Evolutionary conservation across 2,888 invertebrate species (phyloP), one percentile per base, ranked within the genome.

Genomic region (Ophion ellenae): DNA sequence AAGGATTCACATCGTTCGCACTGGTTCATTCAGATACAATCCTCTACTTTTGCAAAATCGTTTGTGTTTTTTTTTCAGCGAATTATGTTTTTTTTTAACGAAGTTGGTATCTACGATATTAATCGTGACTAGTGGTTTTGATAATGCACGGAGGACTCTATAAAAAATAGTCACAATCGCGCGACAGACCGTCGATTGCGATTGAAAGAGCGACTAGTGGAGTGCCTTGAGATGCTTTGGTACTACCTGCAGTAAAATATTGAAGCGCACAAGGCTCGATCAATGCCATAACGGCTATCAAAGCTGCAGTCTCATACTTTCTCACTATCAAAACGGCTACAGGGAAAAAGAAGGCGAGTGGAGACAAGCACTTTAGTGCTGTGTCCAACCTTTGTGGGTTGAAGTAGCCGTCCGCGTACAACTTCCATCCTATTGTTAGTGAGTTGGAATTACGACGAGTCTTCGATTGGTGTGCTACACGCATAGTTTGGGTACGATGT

Each of bases 1-100:
- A 85, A 81, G 84, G 84, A 84, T 76, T 69, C 24, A 2, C 57
- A 17, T 64, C 53, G 57, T 57, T 32, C 36, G 59, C 47, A 45
- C 6, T 6, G 9, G 32, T 7, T 40, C 24, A 9, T 67, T 36
- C 40, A 45, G 14, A 24, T 14, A 67, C 20, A 10, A 17, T 45
- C 45, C 45, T 28, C 28, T 77, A 45, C 47, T 79, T 82, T 85
- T 59, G 47, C 67, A 28, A 5, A 69, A 75, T 45, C 28, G 11
- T 17, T 74, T 24, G 2, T 47, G 75, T 81, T 85, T 69, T 64
- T 69, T 64, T 69, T 69, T 75, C 3, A 74, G 63, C 45, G 45
- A 24, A 53, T 71, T 7, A 24, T 9, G 17, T 45, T n/a, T 32
- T 10, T 10, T 32, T 17, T 11, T 1, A 40, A 67, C 17, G 24